These are phyloP conservation scores for Medauroidea extradentata DNA, from an alignment of 1,140 invertebrate species.

Conservation along the genomic window DNA sequence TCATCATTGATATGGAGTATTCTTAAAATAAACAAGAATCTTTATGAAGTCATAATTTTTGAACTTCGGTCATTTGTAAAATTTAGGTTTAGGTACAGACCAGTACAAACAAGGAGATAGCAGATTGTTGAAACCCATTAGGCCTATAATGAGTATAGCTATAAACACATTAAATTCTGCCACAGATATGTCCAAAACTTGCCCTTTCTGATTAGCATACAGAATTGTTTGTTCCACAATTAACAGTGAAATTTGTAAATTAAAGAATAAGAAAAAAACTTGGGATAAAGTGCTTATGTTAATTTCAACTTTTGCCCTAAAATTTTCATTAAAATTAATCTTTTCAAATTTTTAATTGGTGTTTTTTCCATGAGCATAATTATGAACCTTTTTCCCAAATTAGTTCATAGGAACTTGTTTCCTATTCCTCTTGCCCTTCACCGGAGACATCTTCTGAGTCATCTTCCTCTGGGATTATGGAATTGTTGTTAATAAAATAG, in stretches of 20 bases:
- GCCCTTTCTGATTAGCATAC: slow-evolving; percentile 15
- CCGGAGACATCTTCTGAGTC: no score
- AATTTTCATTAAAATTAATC: slow-evolving; percentile 2
- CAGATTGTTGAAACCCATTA: slow-evolving; percentile 20
- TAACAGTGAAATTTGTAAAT: background rate
- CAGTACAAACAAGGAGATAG: slow-evolving; percentile 14
- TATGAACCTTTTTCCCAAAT: no score
- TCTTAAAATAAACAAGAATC: slow-evolving; percentile 20
- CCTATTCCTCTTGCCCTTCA: no score
- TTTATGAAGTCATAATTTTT: slow-evolving; percentile 17
- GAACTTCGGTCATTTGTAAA: slow-evolving; percentile 15
- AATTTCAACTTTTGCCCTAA: background rate
- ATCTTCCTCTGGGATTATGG: no score
- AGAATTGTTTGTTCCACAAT: slow-evolving; percentile 16
- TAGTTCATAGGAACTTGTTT: no score
- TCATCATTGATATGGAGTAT: slow-evolving; percentile 21
- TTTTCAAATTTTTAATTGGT: slow-evolving; percentile 8
- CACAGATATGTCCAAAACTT: slow-evolving; percentile 9
- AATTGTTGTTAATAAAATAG: background rate
- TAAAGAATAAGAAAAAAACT: background rate
- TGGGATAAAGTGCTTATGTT: background rate
- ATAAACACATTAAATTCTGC: slow-evolving; percentile 13
- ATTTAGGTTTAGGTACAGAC: slow-evolving; percentile 18
- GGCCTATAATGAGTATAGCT: slow-evolving; percentile 19
- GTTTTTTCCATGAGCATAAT: slow-evolving; percentile 1